Conservation (phyloP, 2,888 invertebrate species). For the Dicranocentrus wangi region DNA sequence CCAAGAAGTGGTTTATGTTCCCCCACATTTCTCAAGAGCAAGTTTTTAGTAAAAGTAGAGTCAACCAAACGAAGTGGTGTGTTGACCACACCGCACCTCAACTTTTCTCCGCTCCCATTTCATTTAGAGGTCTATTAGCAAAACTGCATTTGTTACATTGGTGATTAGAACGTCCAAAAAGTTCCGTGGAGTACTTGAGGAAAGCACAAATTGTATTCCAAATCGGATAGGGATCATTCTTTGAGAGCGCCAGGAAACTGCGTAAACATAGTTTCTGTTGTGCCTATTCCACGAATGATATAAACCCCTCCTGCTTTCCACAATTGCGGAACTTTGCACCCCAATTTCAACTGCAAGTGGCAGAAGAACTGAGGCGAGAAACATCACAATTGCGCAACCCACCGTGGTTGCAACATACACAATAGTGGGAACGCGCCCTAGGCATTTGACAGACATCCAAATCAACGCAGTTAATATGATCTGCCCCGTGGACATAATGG, state of each 20-base stretch:
- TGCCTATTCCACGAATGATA: not conserved
- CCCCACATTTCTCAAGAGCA: too few species aligned
- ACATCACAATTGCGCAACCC: not conserved
- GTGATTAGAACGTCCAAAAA: constrained; percentile 22
- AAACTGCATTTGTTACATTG: constrained; percentile 34
- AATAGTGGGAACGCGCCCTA: not conserved
- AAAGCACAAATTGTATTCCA: constrained; percentile 5
- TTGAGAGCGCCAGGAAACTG: constrained; percentile 14
- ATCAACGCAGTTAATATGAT: not conserved
- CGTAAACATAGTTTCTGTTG: not conserved
- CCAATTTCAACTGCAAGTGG: not conserved
- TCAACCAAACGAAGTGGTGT: too few species aligned
- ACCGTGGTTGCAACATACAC: not conserved
- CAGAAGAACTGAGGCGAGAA: not conserved
- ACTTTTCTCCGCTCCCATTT: too few species aligned
- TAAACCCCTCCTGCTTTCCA: not conserved
- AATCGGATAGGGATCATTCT: constrained; percentile 12
- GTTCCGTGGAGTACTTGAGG: not conserved
- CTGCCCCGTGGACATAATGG: not conserved
- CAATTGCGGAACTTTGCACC: constrained; percentile 6
- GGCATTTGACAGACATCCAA: constrained; percentile 15
- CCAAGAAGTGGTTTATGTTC: too few species aligned
- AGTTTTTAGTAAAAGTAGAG: too few species aligned
- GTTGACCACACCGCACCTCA: too few species aligned
- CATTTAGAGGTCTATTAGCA: constrained; percentile 12